Conservation (phyloP, 92 coral and sea anemone species). For the Parazoanthus swiftii region DNA sequence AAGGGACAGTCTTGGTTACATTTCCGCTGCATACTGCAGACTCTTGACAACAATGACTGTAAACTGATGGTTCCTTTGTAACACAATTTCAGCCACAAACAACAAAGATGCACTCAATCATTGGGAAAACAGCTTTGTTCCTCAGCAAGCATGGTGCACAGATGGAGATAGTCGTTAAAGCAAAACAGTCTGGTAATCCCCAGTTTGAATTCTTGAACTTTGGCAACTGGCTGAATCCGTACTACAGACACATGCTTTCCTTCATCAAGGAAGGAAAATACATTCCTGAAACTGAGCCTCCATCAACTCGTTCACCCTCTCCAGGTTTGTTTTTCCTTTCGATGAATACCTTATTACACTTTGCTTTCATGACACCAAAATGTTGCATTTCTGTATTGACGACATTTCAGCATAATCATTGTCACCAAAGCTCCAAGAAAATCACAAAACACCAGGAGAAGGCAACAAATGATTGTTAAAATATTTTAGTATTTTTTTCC, state of each 20-base stretch:
- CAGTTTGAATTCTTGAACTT: slow-evolving; percentile 95
- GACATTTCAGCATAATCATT: too few species aligned
- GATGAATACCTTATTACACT: too few species aligned
- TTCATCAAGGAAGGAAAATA: slow-evolving; percentile 73
- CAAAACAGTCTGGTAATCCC: slow-evolving; percentile 98
- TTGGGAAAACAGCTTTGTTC: slow-evolving; percentile 94
- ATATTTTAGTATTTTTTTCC: too few species aligned
- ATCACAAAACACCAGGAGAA: too few species aligned
- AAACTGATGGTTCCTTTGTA: not conserved
- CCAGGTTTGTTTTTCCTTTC: slow-evolving; percentile 34
- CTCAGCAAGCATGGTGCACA: slow-evolving; percentile 92
- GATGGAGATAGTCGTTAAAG: slow-evolving; percentile 97
- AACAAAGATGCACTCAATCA: slow-evolving; percentile 90
- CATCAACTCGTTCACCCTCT: slow-evolving; percentile 58
- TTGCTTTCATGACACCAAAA: too few species aligned
- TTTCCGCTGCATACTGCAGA: not conserved
- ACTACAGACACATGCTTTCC: slow-evolving; percentile 84
- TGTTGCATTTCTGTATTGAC: too few species aligned
- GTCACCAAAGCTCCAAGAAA: too few species aligned
- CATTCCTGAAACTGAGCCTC: slow-evolving; percentile 57
- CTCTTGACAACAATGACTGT: not conserved
- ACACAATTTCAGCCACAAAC: slow-evolving; percentile 83
- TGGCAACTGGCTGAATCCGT: slow-evolving; percentile 94
- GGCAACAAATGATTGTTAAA: too few species aligned
- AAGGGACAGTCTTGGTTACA: not conserved